A percentile compares a stretch with the other conserved stretches of the same genome.
Evolutionary conservation across 2,888 invertebrate genomes (phyloP).

Genomic region (Dolomedes plantarius): DNA sequence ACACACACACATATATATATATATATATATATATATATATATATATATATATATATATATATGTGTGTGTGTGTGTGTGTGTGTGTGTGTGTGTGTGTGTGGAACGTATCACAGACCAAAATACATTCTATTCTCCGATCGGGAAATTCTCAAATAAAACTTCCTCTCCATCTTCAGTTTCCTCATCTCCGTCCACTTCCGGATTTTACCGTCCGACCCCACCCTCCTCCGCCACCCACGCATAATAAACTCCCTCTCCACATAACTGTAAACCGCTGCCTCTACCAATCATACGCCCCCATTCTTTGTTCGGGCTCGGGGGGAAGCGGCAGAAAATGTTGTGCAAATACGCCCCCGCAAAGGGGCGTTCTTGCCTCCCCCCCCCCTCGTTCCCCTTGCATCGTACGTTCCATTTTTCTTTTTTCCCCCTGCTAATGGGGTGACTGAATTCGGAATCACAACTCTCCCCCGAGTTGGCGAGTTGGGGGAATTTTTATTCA

Average conservation of each 20-base stretch:
- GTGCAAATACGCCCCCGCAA: background rate
- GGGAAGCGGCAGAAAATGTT: background rate
- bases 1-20: too few relatives aligned
- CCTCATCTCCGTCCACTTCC: background rate
- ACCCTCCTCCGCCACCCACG: background rate
- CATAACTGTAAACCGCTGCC: constrained; percentile 40
- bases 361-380: background rate
- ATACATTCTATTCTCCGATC: too few relatives aligned
- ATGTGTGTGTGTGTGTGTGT: too few relatives aligned
- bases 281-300: constrained; percentile 54
- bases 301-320: constrained; percentile 17
- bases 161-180: background rate
- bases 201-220: background rate
- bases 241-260: constrained; percentile 37
- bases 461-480: too few relatives aligned
- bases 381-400: too few relatives aligned
- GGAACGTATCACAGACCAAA: too few relatives aligned
- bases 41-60: too few relatives aligned
- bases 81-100: too few relatives aligned
- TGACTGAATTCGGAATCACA: background rate
- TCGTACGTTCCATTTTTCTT: too few relatives aligned
- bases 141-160: too few relatives aligned
- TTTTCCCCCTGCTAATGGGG: constrained; percentile 18
- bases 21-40: too few relatives aligned
- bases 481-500: too few relatives aligned